These are phyloP conservation scores for Phortica variegata DNA, from an alignment of 1,140 invertebrate species.

Conservation along the genomic window DNA sequence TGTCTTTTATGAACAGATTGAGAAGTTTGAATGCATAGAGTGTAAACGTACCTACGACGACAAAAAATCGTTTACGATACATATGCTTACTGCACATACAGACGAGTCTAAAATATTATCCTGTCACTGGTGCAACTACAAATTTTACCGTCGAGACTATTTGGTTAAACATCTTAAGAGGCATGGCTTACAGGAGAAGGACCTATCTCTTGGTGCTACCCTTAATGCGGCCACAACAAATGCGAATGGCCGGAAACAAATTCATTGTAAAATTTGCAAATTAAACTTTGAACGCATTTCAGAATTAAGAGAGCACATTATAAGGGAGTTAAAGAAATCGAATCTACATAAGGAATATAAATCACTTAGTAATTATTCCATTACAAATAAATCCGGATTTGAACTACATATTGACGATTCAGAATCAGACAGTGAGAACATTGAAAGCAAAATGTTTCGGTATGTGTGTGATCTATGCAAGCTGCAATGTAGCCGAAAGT, in stretches of 20 bases:
- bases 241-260: slow-evolving; percentile 16
- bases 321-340: background rate
- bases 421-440: slow-evolving; percentile 14
- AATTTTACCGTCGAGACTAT: slow-evolving; percentile 57
- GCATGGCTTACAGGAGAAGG: slow-evolving; percentile 5
- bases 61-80: slow-evolving; percentile 57
- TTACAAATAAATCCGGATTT: slow-evolving; percentile 16
- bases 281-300: slow-evolving; percentile 4
- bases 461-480: slow-evolving; percentile 57
- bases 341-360: background rate
- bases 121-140: slow-evolving; percentile 58
- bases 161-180: slow-evolving; percentile 13
- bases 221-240: slow-evolving; percentile 1
- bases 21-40: slow-evolving; percentile 47
- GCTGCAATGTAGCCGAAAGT: slow-evolving; percentile 40
- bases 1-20: background rate
- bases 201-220: slow-evolving; percentile 4
- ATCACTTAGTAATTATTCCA: slow-evolving; percentile 14
- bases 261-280: slow-evolving; percentile 15
- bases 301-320: slow-evolving; percentile 6
- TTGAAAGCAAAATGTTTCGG: background rate
- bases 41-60: slow-evolving; percentile 56
- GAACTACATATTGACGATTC: slow-evolving; percentile 24
- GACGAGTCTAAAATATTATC: slow-evolving; percentile 34
- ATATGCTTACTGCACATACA: slow-evolving; percentile 50